Base-by-base conservation (phyloP, 2,888 invertebrate species). In the Drosophila lacicola region DNA sequence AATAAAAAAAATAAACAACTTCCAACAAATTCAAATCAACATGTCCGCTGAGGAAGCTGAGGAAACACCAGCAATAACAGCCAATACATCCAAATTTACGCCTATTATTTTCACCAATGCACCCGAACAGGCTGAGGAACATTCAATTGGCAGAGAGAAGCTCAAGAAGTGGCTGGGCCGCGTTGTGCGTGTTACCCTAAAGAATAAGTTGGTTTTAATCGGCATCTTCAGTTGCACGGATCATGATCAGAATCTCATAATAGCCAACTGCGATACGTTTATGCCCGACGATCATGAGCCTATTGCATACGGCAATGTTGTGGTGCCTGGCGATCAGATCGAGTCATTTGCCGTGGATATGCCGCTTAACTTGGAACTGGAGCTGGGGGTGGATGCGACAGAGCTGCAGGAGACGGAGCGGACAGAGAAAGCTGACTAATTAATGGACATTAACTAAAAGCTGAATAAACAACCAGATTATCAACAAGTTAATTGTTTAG, bases 141-240 rank as follows among this genome's bases (percentile, higher is more conserved):
- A 19, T 0, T 14, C 80, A 6, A 37, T 11, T 3, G 72, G 72
- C 0, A 44, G 71, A 1, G 21, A 29, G 14, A 72, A 46, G 10
- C 44, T 79, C 0, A 68, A 55, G 29, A 60, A 67, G 4, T 85
- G 68, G 80, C 45, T 81, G 45, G 81, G 78, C 1, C 64, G 60
- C 25, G 33, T 45, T 11, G 65, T 78, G 3, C 69, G 79, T 1
- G 54, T 84, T 4, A 72, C 54, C 0, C 47, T 84, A 17, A 55
- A 51, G 21, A 78, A 72, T 14, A 54, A 70, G 37, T 11, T 44
- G 29, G 47, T 44, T 0, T 17, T 78, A 11, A 57, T 72, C 14
- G 84, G 80, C 5, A 55, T 70, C 25, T 81, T 81, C 9, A 70
- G 84, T 19, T 84, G 78, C 50, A 81, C 84, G 25, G 82, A 84